Percentiles rank a stretch among this genome's conserved stretches.
Evolutionary conservation across 2,888 invertebrate species (phyloP).

Genomic region (Aleiodes testaceus): DNA sequence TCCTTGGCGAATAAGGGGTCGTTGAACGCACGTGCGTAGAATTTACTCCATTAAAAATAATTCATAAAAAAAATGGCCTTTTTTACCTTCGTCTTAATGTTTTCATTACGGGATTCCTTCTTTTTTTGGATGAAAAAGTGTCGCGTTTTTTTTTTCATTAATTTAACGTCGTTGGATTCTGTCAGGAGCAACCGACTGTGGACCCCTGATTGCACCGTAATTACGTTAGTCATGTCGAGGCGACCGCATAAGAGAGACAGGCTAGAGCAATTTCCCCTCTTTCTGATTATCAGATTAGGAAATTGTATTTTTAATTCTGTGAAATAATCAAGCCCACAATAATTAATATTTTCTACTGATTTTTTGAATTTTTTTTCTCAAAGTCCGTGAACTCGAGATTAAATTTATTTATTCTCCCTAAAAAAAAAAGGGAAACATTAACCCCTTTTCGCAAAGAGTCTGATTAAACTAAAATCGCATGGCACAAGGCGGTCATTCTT

Average conservation of each 20-base stretch:
- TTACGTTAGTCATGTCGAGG: constrained; percentile 63
- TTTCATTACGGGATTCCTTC: background rate
- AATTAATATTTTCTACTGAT: constrained; percentile 61
- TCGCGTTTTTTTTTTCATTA: constrained; percentile 23
- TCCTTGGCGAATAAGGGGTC: constrained; percentile 48
- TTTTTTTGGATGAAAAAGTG: constrained; percentile 7
- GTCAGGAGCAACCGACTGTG: constrained; percentile 17
- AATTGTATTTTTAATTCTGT: constrained; percentile 68
- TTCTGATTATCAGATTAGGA: constrained; percentile 52
- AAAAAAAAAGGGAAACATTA: background rate
- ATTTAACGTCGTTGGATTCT: constrained; percentile 39
- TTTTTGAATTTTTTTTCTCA: too few relatives aligned
- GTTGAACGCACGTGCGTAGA: background rate
- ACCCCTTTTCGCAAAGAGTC: constrained; percentile 22
- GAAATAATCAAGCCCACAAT: constrained; percentile 65
- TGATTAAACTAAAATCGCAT: constrained; percentile 54
- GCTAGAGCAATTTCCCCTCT: constrained; percentile 40
- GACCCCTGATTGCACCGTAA: constrained; percentile 64
- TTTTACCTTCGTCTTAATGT: background rate
- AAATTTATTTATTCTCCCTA: background rate
- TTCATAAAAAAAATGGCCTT: background rate
- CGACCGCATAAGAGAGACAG: constrained; percentile 24
- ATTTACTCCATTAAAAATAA: background rate
- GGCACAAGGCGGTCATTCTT: constrained; percentile 23
- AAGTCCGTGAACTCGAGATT: background rate